phyloP scores from a whole-genome alignment of 2,888 invertebrate genomes.

The Stenodera caucasica region DNA sequence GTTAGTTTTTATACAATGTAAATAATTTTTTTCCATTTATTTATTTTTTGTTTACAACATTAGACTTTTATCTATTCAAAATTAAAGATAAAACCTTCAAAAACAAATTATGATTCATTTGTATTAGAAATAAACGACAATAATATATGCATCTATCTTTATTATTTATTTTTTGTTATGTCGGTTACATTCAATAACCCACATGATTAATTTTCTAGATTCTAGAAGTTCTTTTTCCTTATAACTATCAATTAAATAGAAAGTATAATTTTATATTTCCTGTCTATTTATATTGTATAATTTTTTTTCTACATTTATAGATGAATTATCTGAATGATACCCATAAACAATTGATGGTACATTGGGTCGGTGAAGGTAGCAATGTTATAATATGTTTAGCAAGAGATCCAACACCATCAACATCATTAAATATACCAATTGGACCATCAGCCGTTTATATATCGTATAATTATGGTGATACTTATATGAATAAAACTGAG shows the following conservation, averaged over 20 bases:
- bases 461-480: constrained; percentile 84
- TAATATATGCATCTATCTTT: no score
- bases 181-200: neutral
- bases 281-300: neutral
- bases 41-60: no score
- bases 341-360: constrained; percentile 87
- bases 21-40: no score
- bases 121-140: neutral
- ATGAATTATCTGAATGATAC: constrained; percentile 77
- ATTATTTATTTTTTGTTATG: no score
- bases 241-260: neutral
- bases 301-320: constrained; percentile 58
- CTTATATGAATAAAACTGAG: constrained; percentile 74
- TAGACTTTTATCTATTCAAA: no score
- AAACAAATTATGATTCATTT: neutral
- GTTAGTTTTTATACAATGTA: no score
- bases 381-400: constrained; percentile 86
- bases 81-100: neutral
- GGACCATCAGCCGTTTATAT: constrained; percentile 77
- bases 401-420: constrained; percentile 66
- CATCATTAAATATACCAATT: constrained; percentile 43
- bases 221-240: neutral
- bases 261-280: neutral
- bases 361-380: constrained; percentile 89
- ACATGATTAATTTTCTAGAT: neutral